Base-by-base conservation (phyloP, 2,888 invertebrate genomes). In the Tridacna crocea region DNA sequence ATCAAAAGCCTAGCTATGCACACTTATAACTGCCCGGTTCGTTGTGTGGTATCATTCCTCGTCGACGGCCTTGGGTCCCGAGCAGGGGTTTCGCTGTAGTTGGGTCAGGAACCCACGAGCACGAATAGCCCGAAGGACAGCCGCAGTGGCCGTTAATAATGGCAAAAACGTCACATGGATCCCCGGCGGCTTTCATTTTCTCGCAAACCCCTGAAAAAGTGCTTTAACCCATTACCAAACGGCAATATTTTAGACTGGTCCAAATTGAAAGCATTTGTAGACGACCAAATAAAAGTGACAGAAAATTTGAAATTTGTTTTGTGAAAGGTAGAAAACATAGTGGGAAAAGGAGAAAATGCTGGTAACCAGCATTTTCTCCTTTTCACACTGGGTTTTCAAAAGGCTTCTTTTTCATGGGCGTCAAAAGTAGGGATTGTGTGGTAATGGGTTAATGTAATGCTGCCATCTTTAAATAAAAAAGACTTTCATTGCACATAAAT, bases 91-190 rank as follows among this genome's bases (percentile, higher is more conserved):
- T 26, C 6, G 65, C 4, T 13, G 75, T 47, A 24, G 65, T 75
- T 22, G 65, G 65, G 26, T 75, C 65, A 10, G 75, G 75, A 26
- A 75, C 75, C 75, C 75, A 75, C n/a, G 24, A 22, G 48, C 75
- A 75, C 24, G 63, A 47, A 19, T 65, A n/a, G 13, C 75, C 75
- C 12, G 63, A 46, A 26, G 46, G 63, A 26, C 75, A 75, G 11
- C 75, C 65, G 24, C 75, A 75, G 24, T 65, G 75, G 3, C 75
- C 75, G 26, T 75, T 75, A 17, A 65, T 65, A 11, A 26, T 51
- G 26, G 46, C 51, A 15, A 75, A 65, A 0, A 47, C 48, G 15
- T 51, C 12, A 26, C 75, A 75, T 11, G 12, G 51, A 19, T 75
- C 75, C 8, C 75, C 75, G 51, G 47, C 63, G 17, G 26, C 22